These are phyloP conservation scores for Tetanocera ferruginea DNA, from an alignment of 2,888 invertebrate genomes.

Conservation along the genomic window DNA sequence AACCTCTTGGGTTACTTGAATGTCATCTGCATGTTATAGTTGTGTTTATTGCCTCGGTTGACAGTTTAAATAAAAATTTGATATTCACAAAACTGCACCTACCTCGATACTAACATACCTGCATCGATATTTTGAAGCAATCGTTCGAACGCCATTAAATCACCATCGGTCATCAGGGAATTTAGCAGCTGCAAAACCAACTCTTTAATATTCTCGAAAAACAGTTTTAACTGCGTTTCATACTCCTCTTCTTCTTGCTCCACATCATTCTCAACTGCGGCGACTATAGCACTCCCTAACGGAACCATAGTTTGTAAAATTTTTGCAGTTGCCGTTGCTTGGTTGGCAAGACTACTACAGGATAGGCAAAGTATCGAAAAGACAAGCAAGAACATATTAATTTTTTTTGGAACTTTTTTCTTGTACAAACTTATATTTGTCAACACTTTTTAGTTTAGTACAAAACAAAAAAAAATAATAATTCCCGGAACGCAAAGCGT, in stretches of 20 bases:
- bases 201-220: not conserved
- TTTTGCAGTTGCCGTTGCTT: constrained; percentile 20
- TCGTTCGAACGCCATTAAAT: not conserved
- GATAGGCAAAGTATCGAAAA: constrained; percentile 40
- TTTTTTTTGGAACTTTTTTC: not conserved
- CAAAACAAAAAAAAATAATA: too few species aligned
- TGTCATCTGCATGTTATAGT: too few species aligned
- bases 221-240: not conserved
- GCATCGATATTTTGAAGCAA: constrained; percentile 9
- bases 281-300: constrained; percentile 55
- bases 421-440: too few species aligned
- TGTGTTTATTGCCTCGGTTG: too few species aligned
- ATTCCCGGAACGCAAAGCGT: too few species aligned
- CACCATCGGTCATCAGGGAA: not conserved
- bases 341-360: constrained; percentile 39
- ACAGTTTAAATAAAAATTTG: not conserved
- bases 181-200: not conserved
- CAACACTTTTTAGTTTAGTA: too few species aligned
- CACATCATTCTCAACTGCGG: constrained; percentile 55
- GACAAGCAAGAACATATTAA: constrained; percentile 21
- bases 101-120: not conserved
- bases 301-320: constrained; percentile 49
- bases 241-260: constrained; percentile 25
- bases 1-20: too few species aligned
- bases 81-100: too few species aligned